Conservation (phyloP, 2,888 invertebrate genomes). For the Ormyrus labotus region DNA sequence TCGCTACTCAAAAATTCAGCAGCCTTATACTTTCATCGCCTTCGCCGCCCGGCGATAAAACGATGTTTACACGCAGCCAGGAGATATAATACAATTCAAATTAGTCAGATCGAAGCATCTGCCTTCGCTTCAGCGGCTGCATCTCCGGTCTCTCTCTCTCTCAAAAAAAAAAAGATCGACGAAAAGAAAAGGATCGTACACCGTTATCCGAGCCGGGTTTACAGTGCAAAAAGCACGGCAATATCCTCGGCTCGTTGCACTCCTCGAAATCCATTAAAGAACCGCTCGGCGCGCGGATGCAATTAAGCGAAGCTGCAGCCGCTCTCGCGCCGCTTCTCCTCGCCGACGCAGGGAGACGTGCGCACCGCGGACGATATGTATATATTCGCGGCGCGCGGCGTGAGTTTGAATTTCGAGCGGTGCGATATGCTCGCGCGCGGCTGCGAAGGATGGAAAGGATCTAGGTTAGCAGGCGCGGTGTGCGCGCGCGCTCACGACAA, state of each 20-base stretch:
- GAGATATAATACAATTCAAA: no score
- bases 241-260: constrained; percentile 2
- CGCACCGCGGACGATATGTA: background rate
- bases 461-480: constrained; percentile 52
- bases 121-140: no score
- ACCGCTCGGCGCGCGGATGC: constrained; percentile 42
- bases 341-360: background rate
- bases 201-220: constrained; percentile 40
- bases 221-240: constrained; percentile 37
- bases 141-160: no score
- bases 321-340: background rate
- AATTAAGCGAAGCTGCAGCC: background rate
- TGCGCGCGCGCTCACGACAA: constrained; percentile 44
- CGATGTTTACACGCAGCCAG: no score
- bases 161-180: no score
- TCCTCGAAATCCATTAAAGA: constrained; percentile 51
- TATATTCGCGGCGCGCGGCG: no score
- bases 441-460: constrained; percentile 9
- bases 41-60: no score
- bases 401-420: no score
- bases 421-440: background rate
- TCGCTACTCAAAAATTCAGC: no score
- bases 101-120: no score
- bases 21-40: no score
- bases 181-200: constrained; percentile 12